Percentiles rank a stretch among this genome's conserved stretches.
Evolutionary conservation across 2,113 vertebrate species (phyloP).

Genomic region (Oryzias javanicus): DNA sequence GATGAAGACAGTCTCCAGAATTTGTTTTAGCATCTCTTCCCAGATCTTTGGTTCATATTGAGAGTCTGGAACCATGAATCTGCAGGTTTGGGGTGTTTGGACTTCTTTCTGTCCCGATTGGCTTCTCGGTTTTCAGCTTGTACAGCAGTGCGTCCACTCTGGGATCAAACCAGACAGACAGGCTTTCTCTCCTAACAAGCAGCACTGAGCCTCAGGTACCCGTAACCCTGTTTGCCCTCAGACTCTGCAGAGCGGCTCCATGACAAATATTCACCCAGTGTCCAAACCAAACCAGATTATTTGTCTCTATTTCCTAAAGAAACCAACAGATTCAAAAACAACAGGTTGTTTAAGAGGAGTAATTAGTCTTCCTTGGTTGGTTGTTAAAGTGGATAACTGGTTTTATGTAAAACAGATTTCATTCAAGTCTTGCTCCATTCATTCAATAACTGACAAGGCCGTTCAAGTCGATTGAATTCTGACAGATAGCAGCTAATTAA

Average conservation of each 20-base stretch:
- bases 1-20: too few relatives aligned
- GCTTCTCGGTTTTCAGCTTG: background rate
- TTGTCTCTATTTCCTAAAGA: background rate
- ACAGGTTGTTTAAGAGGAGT: too few relatives aligned
- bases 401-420: background rate
- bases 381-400: background rate
- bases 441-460: conserved; percentile 13
- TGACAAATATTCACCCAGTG: background rate
- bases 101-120: background rate
- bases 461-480: conserved; percentile 35
- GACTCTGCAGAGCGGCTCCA: background rate
- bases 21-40: too few relatives aligned
- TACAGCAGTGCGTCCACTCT: background rate
- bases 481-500: conserved; percentile 54
- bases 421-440: background rate
- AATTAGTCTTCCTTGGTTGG: background rate
- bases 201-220: background rate
- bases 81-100: background rate
- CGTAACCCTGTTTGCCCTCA: background rate
- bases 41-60: too few relatives aligned
- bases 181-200: background rate
- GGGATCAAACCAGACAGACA: background rate
- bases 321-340: background rate
- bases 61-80: background rate
- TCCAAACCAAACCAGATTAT: background rate